Evolutionary conservation across 2,113 vertebrate genomes (phyloP).

Genomic region (Condylura cristata): DNA sequence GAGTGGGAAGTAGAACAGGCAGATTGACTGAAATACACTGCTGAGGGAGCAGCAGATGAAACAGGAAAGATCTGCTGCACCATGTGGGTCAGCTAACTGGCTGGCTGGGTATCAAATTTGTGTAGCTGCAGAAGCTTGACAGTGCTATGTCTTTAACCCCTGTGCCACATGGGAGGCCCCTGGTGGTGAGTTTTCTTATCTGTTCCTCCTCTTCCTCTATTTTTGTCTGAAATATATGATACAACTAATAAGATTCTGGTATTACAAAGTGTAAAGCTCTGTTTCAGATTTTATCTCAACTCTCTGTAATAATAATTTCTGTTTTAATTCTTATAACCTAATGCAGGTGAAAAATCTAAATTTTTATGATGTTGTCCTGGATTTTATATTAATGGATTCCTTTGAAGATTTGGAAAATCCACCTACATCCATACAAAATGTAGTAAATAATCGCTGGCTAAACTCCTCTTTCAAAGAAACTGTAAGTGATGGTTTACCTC

Average conservation of each 20-base stretch:
- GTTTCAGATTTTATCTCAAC: conserved; percentile 37
- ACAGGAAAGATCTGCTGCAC: no score
- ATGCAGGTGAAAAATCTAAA: conserved; percentile 95
- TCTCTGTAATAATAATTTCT: conserved; percentile 53
- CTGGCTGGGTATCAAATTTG: no score
- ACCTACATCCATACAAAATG: conserved; percentile 95
- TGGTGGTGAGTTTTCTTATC: background rate
- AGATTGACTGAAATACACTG: no score
- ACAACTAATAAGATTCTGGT: background rate
- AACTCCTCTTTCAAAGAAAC: conserved; percentile 98
- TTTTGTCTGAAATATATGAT: background rate
- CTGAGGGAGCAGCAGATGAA: no score
- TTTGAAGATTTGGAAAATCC: conserved; percentile 99
- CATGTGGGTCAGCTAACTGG: no score
- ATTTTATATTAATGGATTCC: conserved; percentile 98
- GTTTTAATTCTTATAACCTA: conserved; percentile 71
- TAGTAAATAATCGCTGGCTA: conserved; percentile 98
- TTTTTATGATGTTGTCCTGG: conserved; percentile 98
- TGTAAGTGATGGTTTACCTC: conserved; percentile 83
- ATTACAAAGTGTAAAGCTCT: background rate
- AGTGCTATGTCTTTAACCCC: no score
- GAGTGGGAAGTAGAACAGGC: no score
- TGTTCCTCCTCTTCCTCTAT: background rate
- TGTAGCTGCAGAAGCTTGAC: no score
- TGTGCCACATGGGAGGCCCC: no score